Percentiles rank a stretch among this genome's conserved stretches.
These are phyloP conservation scores for Cavia porcellus DNA, from an alignment of 2,113 vertebrate genomes.

Conservation along the genomic window DNA sequence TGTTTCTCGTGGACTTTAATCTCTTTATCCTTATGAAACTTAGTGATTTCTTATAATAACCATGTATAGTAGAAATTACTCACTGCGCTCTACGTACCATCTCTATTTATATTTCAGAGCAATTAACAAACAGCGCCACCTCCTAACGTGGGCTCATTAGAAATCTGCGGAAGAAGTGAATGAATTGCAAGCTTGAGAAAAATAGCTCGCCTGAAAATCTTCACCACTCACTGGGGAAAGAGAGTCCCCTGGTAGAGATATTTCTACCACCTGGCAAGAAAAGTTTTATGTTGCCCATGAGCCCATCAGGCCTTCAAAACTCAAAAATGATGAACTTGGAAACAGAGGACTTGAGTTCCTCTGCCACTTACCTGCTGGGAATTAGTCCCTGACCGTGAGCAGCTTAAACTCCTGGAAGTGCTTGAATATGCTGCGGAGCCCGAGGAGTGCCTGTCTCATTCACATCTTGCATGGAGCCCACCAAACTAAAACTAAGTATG, in stretches of 20 bases:
- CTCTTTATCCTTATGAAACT: background rate
- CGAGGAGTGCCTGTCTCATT: background rate
- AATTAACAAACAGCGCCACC: background rate
- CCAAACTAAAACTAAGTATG: background rate
- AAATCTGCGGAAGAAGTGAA: background rate
- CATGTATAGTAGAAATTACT: background rate
- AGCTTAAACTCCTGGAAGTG: background rate
- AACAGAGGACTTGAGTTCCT: background rate
- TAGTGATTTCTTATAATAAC: background rate
- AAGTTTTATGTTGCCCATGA: background rate
- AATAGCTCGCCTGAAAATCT: background rate
- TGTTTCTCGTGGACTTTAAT: background rate
- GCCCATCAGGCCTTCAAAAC: background rate
- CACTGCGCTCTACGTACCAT: background rate
- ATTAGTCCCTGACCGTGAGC: background rate
- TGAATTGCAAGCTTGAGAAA: background rate
- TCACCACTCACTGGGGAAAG: background rate
- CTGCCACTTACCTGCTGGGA: background rate
- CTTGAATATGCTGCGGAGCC: background rate
- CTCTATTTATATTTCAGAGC: background rate
- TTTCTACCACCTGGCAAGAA: background rate
- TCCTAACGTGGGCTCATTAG: background rate
- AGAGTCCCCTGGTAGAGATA: background rate
- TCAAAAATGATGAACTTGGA: background rate
- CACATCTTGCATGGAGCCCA: background rate